Evolutionary conservation across 2,888 invertebrate genomes (phyloP).

Genomic region (Cataglyphis altisquamis): DNA sequence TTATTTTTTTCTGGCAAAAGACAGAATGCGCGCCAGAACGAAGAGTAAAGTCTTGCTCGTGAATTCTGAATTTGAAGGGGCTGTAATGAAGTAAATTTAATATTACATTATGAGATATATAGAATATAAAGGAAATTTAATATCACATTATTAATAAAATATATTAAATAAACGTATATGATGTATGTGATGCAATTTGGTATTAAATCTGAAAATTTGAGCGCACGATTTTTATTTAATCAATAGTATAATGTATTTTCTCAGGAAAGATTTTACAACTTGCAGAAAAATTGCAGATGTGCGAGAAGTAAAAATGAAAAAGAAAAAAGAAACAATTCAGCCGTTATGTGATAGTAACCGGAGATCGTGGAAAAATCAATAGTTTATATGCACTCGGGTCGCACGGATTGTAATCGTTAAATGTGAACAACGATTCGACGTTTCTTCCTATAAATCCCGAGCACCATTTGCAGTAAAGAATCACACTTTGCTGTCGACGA

Average conservation of each 20-base stretch:
- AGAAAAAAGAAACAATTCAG: conserved; percentile 3
- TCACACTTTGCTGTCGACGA: conserved; percentile 39
- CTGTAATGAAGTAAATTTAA: conserved; percentile 21
- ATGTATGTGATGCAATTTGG: neutral
- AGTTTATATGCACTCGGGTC: conserved; percentile 40
- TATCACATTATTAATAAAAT: neutral
- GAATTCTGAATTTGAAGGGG: conserved; percentile 29
- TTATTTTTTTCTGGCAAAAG: conserved; percentile 38
- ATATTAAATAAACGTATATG: conserved; percentile 10
- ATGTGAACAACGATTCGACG: conserved; percentile 43
- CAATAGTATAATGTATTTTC: neutral
- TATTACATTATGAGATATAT: conserved; percentile 39
- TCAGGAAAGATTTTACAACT: neutral
- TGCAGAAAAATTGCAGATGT: neutral
- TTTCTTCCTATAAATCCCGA: conserved; percentile 44
- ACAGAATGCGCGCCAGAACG: conserved; percentile 35
- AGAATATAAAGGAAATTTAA: conserved; percentile 24
- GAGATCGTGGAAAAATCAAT: conserved; percentile 45
- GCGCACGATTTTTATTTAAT: conserved; percentile 28
- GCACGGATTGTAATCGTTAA: conserved; percentile 46
- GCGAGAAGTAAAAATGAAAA: neutral
- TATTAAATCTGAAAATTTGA: conserved; percentile 17
- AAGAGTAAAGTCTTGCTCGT: conserved; percentile 37
- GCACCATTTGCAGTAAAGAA: conserved; percentile 54
- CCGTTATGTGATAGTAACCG: conserved; percentile 17